Evolutionary conservation across 2,888 invertebrate species (phyloP), one percentile per base, ranked within the genome.

Genomic region (Horisme vitalbata): DNA sequence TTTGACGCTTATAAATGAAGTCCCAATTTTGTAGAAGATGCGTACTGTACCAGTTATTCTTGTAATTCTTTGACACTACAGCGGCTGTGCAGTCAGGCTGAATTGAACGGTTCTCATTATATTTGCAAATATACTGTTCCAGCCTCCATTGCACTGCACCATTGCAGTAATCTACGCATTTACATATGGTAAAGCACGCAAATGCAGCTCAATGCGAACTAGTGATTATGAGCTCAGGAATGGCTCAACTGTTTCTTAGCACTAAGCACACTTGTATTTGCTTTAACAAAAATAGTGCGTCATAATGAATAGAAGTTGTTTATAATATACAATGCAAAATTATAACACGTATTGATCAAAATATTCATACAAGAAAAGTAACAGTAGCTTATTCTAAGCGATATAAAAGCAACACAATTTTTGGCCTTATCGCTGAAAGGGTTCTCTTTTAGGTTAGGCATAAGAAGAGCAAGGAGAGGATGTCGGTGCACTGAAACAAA

Each of bases 41-140:
- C 5, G 10, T 11, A 10, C n/a, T 26, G 5, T 26, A 11, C 2
- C 2, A 11, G 1, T 24, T 10, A 4, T 24, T 3, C 7, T 24
- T 5, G 18, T 6, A 18, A 9, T 12, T 5, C 7, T 24, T 12
- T 36, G 12, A 36, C 14, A 32, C 1, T 21, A 23, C 41, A 9
- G 26, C 14, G 13, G 24, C 30, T 12, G 21, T 34, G 32, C 26
- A 37, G 15, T 36, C 33, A 33, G 14, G 39, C 27, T 34, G 54
- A 33, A 57, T 36, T 51, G 53, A 53, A 23, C 50, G 18, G 35
- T 32, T 32, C 44, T 51, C 57, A 58, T 55, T 58, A 58, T 51
- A 55, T 55, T 55, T 58, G 58, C 55, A 58, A 58, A 58, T 58
- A 49, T 46, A 34, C 51, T 49, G 43, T 46, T 45, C 46, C 38